Evolutionary conservation across 2,888 invertebrate genomes (phyloP).

Genomic region (Penaeus monodon): DNA sequence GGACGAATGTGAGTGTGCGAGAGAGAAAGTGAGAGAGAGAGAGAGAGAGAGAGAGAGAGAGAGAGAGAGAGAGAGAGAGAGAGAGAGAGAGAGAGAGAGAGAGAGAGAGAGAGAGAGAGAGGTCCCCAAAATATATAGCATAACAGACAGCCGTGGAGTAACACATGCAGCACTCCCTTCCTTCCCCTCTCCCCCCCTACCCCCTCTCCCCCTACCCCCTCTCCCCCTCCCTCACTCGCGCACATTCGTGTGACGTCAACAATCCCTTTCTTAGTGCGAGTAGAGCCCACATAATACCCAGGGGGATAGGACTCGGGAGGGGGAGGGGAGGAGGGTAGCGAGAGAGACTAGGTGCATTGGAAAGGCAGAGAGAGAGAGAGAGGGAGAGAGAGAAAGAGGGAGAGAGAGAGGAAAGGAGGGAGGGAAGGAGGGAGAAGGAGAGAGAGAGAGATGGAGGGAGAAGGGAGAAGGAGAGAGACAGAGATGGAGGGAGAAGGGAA

Average conservation of each 20-base stretch:
- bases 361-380: background rate
- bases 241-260: background rate
- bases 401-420: background rate
- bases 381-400: constrained; percentile 2
- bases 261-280: too few species aligned
- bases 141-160: background rate
- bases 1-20: too few species aligned
- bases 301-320: too few species aligned
- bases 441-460: too few species aligned
- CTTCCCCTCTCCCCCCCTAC: background rate
- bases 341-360: background rate
- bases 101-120: background rate
- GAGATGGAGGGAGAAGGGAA: too few species aligned
- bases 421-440: background rate
- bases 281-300: too few species aligned
- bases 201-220: background rate
- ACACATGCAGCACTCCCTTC: background rate
- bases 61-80: too few species aligned
- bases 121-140: background rate
- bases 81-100: too few species aligned
- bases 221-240: background rate
- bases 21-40: too few species aligned
- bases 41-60: too few species aligned
- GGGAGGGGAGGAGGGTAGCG: too few species aligned
- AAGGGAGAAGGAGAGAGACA: too few species aligned